A percentile compares a stretch with the other conserved stretches of the same genome.
phyloP scores from a whole-genome alignment of 2,888 invertebrate species.

The Phyllotreta striolata region DNA sequence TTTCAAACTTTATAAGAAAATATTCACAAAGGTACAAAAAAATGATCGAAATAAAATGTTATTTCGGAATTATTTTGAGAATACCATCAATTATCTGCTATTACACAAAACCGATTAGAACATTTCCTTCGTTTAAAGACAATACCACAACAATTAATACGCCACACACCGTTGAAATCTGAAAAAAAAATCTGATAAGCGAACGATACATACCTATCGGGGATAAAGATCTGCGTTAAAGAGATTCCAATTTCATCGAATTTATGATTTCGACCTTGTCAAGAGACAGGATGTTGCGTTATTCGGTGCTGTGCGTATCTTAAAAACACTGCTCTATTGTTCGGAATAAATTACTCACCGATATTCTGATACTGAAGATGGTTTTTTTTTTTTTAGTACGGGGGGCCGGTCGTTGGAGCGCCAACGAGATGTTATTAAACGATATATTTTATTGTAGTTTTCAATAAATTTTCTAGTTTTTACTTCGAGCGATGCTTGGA shows the following conservation, averaged over 20 bases:
- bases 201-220: conserved; percentile 23
- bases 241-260: conserved; percentile 26
- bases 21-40: too few relatives aligned
- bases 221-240: conserved; percentile 28
- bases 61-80: neutral
- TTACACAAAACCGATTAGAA: conserved; percentile 7
- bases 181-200: conserved; percentile 26
- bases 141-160: conserved; percentile 14
- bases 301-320: conserved; percentile 31
- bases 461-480: too few relatives aligned
- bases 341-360: conserved; percentile 36
- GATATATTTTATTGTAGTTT: conserved; percentile 9
- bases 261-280: conserved; percentile 42
- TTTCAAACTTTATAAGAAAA: too few relatives aligned
- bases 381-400: conserved; percentile 11
- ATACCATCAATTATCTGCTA: neutral
- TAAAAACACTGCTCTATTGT: conserved; percentile 42
- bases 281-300: conserved; percentile 39
- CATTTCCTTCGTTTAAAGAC: neutral
- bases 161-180: conserved; percentile 1
- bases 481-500: neutral
- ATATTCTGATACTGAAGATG: conserved; percentile 13
- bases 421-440: conserved; percentile 7
- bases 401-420: neutral
- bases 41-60: neutral